Evolutionary conservation across 1,140 invertebrate genomes (phyloP).

Genomic region (Wiebesia pumilae): DNA sequence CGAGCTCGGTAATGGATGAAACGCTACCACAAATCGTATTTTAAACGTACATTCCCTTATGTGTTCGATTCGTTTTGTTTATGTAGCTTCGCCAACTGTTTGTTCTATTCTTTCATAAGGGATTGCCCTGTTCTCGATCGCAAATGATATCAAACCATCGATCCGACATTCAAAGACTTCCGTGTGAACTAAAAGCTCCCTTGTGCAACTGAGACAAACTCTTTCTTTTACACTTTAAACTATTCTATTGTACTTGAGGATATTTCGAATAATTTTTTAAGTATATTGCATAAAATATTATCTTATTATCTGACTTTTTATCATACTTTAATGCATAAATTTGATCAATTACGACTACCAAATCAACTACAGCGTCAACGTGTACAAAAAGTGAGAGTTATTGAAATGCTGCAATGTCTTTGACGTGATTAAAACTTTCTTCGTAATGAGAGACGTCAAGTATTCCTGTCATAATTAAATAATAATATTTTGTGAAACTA

Average conservation of each 20-base stretch:
- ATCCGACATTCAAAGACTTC: constrained; percentile 52
- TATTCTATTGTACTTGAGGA: background rate
- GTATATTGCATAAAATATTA: too few species aligned
- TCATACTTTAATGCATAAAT: too few species aligned
- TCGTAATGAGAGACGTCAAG: too few species aligned
- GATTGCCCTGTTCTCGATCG: constrained; percentile 47
- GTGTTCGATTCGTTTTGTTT: constrained; percentile 39
- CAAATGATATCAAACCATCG: constrained; percentile 50
- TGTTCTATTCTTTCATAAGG: constrained; percentile 23
- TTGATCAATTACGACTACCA: too few species aligned
- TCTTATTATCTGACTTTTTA: too few species aligned
- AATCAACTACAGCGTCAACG: too few species aligned
- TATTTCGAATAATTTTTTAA: too few species aligned
- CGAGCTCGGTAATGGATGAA: background rate
- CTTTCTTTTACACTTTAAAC: background rate
- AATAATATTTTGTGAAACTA: too few species aligned
- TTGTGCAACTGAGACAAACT: constrained; percentile 18
- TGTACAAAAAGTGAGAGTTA: too few species aligned
- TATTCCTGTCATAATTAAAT: too few species aligned
- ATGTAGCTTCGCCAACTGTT: background rate
- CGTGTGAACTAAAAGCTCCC: constrained; percentile 37
- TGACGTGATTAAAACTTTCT: too few species aligned
- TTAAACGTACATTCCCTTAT: background rate
- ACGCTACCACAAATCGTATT: constrained; percentile 20
- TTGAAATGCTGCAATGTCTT: too few species aligned